phyloP scores from a whole-genome alignment of 2,888 invertebrate species.

The Escarpia spicata region DNA sequence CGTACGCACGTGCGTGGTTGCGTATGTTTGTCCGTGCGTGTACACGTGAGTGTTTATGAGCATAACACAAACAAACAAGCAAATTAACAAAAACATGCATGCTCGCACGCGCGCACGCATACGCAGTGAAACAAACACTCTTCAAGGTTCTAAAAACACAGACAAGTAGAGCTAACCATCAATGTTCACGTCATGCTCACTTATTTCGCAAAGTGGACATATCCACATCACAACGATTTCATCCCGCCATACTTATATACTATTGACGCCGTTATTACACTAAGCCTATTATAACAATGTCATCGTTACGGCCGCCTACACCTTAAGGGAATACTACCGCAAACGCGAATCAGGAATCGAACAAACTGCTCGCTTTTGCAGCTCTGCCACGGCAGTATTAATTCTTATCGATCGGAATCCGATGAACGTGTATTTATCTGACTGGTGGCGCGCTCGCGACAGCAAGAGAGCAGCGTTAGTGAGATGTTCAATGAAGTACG shows the following conservation, averaged over 20 bases:
- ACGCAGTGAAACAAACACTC: not conserved
- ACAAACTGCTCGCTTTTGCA: not conserved
- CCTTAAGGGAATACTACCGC: not conserved
- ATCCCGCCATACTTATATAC: not conserved
- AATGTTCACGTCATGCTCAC: not conserved
- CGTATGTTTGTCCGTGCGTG: not conserved
- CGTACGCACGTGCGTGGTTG: too few species aligned
- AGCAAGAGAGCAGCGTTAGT: not conserved
- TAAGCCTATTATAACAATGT: not conserved
- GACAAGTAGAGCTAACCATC: too few species aligned
- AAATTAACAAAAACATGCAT: not conserved
- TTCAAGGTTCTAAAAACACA: not conserved
- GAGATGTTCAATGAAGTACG: not conserved
- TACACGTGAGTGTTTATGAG: not conserved
- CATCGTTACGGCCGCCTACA: not conserved
- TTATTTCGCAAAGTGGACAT: not conserved
- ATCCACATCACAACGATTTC: not conserved
- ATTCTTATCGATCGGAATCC: not conserved
- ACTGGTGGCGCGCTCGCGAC: not conserved
- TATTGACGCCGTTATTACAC: not conserved
- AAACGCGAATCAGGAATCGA: not conserved
- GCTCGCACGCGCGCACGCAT: not conserved
- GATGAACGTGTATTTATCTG: not conserved
- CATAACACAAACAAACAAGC: not conserved
- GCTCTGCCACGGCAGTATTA: not conserved